phyloP scores from a whole-genome alignment of 2,113 vertebrate species.

The Mobula birostris region DNA sequence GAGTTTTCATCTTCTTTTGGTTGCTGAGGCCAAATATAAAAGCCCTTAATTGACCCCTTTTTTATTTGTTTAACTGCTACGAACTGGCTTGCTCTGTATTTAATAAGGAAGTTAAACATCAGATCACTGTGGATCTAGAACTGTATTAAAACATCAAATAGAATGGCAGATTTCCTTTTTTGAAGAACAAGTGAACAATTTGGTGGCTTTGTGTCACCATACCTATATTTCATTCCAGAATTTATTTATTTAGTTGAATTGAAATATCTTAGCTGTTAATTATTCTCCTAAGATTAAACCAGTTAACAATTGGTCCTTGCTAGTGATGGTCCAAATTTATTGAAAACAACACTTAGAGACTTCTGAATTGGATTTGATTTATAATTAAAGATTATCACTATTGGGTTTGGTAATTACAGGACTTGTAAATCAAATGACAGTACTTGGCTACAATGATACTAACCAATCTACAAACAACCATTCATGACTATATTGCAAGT shows the following conservation, averaged over 20 bases:
- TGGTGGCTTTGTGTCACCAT: no score
- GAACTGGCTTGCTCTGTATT: no score
- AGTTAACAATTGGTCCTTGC: background rate
- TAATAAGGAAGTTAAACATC: no score
- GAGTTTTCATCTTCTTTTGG: background rate
- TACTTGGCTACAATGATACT: background rate
- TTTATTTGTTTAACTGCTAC: no score
- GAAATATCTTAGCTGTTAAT: no score
- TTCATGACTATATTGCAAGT: background rate
- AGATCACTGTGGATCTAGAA: no score
- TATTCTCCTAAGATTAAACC: no score
- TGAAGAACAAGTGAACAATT: no score
- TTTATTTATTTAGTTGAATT: no score
- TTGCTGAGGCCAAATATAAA: background rate
- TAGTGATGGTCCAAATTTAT: background rate
- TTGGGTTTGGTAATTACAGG: background rate
- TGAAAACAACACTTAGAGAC: background rate
- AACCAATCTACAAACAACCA: background rate
- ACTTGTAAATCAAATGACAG: background rate
- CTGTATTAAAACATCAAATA: no score
- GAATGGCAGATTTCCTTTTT: no score
- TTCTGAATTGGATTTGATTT: background rate
- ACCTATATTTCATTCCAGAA: no score
- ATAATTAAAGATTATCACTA: background rate
- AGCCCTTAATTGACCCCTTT: background rate